Evolutionary conservation across 2,888 invertebrate genomes (phyloP).

Genomic region (Troilus luridus): DNA sequence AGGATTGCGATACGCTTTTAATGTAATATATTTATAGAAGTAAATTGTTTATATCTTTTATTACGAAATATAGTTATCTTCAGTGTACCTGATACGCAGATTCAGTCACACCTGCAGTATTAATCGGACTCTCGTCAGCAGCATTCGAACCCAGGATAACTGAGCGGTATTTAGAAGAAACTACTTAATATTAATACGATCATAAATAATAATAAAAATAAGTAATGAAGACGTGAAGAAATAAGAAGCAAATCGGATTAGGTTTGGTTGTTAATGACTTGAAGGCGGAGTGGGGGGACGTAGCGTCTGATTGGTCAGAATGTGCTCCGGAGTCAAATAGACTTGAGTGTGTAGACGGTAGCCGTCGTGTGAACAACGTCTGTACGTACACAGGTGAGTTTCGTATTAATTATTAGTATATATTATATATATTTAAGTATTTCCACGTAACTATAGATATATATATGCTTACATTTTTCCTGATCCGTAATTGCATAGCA

Average conservation of each 20-base stretch:
- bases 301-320: neutral
- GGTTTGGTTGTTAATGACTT: constrained; percentile 1
- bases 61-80: constrained; percentile 8
- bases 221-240: neutral
- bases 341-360: constrained; percentile 31
- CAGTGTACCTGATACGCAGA: constrained; percentile 1
- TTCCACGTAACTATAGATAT: neutral
- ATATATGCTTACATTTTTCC: neutral
- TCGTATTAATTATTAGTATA: neutral
- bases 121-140: neutral
- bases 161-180: neutral
- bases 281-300: constrained; percentile 11
- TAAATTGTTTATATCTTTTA: neutral
- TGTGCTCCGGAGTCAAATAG: constrained; percentile 30
- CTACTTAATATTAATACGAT: neutral
- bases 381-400: neutral
- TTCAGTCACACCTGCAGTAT: neutral
- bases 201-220: neutral
- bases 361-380: neutral
- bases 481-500: neutral
- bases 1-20: neutral
- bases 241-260: neutral
- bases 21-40: neutral
- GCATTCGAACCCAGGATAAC: neutral
- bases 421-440: neutral